Evolutionary conservation across 2,113 vertebrate species (phyloP).

Genomic region (Forbesichthys agassizii): DNA sequence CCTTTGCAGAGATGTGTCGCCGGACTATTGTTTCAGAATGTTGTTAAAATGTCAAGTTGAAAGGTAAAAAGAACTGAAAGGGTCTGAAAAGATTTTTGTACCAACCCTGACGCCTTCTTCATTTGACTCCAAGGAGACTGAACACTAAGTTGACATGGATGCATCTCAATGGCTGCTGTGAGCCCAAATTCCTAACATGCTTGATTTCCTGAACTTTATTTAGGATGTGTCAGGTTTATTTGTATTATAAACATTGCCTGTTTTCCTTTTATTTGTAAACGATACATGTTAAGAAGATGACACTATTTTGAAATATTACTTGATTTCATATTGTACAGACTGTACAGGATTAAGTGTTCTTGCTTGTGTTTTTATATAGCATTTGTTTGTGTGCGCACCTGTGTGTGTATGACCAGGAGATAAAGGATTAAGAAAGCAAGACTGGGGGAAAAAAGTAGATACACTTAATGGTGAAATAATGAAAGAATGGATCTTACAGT

Average conservation of each 20-base stretch:
- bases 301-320: constrained; percentile 79
- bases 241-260: constrained; percentile 73
- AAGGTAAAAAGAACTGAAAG: constrained; percentile 61
- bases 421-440: neutral
- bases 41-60: constrained; percentile 53
- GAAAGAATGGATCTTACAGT: constrained; percentile 52
- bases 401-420: constrained; percentile 34
- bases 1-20: constrained; percentile 49
- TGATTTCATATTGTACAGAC: constrained; percentile 78
- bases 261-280: constrained; percentile 76
- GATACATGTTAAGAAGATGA: constrained; percentile 74
- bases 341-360: constrained; percentile 69
- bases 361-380: constrained; percentile 75
- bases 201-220: constrained; percentile 70
- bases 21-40: constrained; percentile 51
- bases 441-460: neutral
- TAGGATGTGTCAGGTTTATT: constrained; percentile 72
- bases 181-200: constrained; percentile 66
- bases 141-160: constrained; percentile 53
- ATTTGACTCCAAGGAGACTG: constrained; percentile 58
- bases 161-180: constrained; percentile 66
- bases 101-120: constrained; percentile 59
- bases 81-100: constrained; percentile 55
- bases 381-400: constrained; percentile 56
- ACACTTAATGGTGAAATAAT: constrained; percentile 17